These are phyloP conservation scores for Aix galericulata DNA, from an alignment of 2,113 vertebrate species.

Conservation along the genomic window DNA sequence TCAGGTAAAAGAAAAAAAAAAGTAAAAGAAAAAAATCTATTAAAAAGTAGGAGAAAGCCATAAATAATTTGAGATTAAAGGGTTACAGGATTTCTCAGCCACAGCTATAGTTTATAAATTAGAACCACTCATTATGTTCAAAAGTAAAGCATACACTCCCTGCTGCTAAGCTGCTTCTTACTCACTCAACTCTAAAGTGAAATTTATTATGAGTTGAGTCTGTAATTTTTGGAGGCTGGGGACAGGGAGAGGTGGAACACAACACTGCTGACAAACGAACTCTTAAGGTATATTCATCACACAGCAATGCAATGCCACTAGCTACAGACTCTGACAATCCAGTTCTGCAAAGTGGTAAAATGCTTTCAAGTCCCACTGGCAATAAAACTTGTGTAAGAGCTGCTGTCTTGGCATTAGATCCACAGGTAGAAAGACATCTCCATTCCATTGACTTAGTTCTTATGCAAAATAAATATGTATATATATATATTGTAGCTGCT, in stretches of 20 bases:
- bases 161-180: background rate
- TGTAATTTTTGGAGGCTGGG: slow-evolving; percentile 8
- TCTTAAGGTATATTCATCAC: slow-evolving; percentile 27
- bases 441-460: background rate
- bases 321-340: background rate
- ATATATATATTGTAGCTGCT: background rate
- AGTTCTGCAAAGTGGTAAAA: background rate
- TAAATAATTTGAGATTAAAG: slow-evolving; percentile 54
- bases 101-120: slow-evolving; percentile 23
- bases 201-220: slow-evolving; percentile 13
- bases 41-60: background rate
- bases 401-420: background rate
- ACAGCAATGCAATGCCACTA: background rate
- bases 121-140: background rate
- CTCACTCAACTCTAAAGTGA: background rate
- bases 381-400: background rate
- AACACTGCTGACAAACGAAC: background rate
- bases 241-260: background rate
- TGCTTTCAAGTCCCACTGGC: background rate
- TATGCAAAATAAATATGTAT: background rate
- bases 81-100: slow-evolving; percentile 34
- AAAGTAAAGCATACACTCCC: background rate
- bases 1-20: background rate
- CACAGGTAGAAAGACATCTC: background rate
- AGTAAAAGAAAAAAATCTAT: background rate